These are phyloP conservation scores for Brienomyrus longianalis DNA, from an alignment of 2,113 vertebrate genomes.

Conservation along the genomic window DNA sequence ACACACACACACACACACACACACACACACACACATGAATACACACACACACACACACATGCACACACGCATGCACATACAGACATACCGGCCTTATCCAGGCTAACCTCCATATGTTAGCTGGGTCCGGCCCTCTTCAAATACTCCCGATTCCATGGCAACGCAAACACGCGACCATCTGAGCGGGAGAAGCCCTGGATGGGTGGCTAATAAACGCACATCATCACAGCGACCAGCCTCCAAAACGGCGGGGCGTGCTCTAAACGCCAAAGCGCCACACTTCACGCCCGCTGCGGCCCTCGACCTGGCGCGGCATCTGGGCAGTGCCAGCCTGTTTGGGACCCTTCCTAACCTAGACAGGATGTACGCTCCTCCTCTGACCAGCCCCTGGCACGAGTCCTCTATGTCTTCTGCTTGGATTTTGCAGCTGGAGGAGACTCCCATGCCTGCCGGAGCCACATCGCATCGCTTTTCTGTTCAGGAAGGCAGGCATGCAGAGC, in stretches of 20 bases:
- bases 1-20: background rate
- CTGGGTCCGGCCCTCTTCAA: background rate
- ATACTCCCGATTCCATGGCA: background rate
- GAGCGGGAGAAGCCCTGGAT: background rate
- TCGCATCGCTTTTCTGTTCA: background rate
- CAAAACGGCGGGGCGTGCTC: background rate
- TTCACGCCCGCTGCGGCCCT: background rate
- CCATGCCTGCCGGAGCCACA: background rate
- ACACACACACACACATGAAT: too few relatives aligned
- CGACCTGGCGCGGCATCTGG: background rate
- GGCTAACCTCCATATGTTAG: background rate
- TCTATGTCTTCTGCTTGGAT: background rate
- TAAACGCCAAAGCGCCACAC: background rate
- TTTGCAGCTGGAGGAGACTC: background rate
- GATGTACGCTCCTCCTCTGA: background rate
- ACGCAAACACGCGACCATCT: background rate
- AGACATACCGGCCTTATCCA: background rate
- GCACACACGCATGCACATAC: background rate
- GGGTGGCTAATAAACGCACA: background rate
- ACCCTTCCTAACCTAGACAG: background rate
- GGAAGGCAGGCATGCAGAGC: background rate
- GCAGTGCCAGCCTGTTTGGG: background rate
- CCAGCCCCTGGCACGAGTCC: background rate
- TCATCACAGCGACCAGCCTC: background rate
- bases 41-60: conserved; percentile 9